Evolutionary conservation across 2,113 vertebrate genomes (phyloP).

Genomic region (Cnemophilus loriae): DNA sequence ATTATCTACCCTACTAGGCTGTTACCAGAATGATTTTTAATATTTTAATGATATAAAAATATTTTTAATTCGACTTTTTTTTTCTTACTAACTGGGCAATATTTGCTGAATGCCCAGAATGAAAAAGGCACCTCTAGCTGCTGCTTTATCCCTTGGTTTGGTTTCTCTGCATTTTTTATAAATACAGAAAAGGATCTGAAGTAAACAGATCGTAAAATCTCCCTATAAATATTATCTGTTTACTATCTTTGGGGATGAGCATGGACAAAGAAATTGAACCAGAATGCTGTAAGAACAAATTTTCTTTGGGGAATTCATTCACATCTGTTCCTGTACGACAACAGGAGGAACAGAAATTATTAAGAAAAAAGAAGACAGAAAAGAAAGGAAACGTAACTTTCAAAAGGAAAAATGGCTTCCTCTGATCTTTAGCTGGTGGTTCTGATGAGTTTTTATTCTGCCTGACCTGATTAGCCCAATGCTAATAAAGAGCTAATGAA

Average conservation of each 20-base stretch:
- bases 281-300: neutral
- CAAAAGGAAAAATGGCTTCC: neutral
- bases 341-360: neutral
- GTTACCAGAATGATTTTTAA: neutral
- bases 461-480: neutral
- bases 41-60: neutral
- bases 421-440: neutral
- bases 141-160: neutral
- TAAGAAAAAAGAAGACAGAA: neutral
- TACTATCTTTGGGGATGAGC: neutral
- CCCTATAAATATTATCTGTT: neutral
- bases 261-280: neutral
- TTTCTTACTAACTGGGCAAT: neutral
- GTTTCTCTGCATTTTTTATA: neutral
- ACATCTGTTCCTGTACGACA: neutral
- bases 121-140: neutral
- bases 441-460: neutral
- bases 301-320: slow-evolving; percentile 33
- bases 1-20: neutral
- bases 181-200: neutral
- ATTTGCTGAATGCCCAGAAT: neutral
- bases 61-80: neutral
- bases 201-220: neutral
- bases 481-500: neutral
- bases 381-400: neutral